phyloP scores from a whole-genome alignment of 2,113 vertebrate genomes.

The Dryoscopus gambensis region DNA sequence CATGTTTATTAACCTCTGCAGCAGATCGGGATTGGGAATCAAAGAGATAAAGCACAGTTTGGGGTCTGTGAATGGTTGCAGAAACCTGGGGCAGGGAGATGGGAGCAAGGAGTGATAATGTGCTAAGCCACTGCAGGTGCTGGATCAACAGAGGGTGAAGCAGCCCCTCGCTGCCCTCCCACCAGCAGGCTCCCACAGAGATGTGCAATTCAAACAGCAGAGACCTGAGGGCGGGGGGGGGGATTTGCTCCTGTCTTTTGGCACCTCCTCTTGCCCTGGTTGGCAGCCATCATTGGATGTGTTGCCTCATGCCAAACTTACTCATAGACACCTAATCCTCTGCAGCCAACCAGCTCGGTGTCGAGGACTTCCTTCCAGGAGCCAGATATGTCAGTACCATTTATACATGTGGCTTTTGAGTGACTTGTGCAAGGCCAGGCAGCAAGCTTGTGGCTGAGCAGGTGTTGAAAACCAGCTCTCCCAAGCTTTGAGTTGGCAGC shows the following conservation, averaged over 20 bases:
- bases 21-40: not conserved
- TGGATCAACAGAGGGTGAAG: not conserved
- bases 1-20: not conserved
- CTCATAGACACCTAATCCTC: constrained; percentile 8
- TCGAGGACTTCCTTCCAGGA: not conserved
- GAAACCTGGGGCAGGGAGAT: not conserved
- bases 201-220: not conserved
- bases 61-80: not conserved
- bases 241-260: not conserved
- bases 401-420: not conserved
- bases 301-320: not conserved
- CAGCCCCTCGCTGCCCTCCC: not conserved
- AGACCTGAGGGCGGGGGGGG: not conserved
- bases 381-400: constrained; percentile 19
- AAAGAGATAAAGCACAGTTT: not conserved
- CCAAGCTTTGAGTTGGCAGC: not conserved
- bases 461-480: constrained; percentile 40
- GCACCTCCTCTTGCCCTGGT: not conserved
- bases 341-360: not conserved
- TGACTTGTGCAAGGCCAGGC: not conserved
- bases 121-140: constrained; percentile 4
- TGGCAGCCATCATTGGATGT: not conserved
- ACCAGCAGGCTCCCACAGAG: not conserved
- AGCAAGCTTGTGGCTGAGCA: constrained; percentile 12
- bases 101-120: not conserved